phyloP scores from a whole-genome alignment of 2,888 invertebrate genomes.

The Hirtodrosophila duncani region DNA sequence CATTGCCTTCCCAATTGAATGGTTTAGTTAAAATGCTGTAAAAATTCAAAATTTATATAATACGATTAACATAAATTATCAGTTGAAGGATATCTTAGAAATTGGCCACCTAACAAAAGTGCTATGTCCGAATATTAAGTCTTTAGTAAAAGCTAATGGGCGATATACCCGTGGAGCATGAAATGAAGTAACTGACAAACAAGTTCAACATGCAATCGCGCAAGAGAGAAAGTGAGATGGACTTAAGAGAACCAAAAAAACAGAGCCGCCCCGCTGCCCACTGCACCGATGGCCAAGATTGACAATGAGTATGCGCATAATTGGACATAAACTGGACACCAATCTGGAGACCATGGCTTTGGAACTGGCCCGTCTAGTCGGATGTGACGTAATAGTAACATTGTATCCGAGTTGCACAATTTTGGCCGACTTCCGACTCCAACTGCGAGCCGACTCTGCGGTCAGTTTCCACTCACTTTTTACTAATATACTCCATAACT shows the following conservation, averaged over 20 bases:
- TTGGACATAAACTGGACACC: conserved; percentile 9
- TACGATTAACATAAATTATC: no score
- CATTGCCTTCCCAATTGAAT: conserved; percentile 83
- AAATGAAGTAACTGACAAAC: conserved; percentile 24
- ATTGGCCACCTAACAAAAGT: conserved; percentile 16
- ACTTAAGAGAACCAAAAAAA: conserved; percentile 8
- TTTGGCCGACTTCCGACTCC: conserved; percentile 57
- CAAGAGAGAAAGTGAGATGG: not conserved
- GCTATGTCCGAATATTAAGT: conserved; percentile 8
- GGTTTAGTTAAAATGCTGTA: conserved; percentile 79
- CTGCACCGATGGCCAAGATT: conserved; percentile 71
- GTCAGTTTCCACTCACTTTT: conserved; percentile 79
- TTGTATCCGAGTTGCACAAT: conserved; percentile 75
- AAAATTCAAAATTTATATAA: conserved; percentile 67
- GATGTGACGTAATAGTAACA: conserved; percentile 62
- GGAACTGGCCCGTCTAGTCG: conserved; percentile 30
- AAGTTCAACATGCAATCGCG: conserved; percentile 36
- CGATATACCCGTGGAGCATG: conserved; percentile 22
- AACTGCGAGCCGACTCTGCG: conserved; percentile 1
- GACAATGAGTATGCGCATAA: conserved; percentile 53
- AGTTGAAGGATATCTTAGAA: conserved; percentile 24
- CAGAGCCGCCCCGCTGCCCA: conserved; percentile 42
- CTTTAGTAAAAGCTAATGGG: no score
- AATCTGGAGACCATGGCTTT: conserved; percentile 3
- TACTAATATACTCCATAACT: conserved; percentile 82